Conservation (phyloP, 2,113 vertebrate genomes). For the Scartelaos histophorus region DNA sequence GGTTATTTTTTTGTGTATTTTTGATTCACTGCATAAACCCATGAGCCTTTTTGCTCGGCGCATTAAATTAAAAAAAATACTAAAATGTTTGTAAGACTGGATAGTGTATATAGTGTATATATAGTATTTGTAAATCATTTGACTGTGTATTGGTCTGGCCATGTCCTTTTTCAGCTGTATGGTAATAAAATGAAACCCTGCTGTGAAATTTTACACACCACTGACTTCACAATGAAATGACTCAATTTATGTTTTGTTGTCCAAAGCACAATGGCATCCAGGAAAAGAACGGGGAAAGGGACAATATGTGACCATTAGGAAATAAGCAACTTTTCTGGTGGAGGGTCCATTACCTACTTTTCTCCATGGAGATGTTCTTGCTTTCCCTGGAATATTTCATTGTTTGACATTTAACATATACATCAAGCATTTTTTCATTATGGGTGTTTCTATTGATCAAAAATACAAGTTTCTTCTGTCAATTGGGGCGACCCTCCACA, state of each 20-base stretch:
- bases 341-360: too few relatives aligned
- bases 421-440: too few relatives aligned
- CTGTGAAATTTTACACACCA: constrained; percentile 3
- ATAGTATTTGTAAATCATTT: not conserved
- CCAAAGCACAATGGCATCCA: not conserved
- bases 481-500: too few relatives aligned
- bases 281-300: not conserved
- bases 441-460: too few relatives aligned
- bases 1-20: constrained; percentile 1
- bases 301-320: not conserved
- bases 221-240: constrained; percentile 1
- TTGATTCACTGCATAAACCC: not conserved
- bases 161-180: constrained; percentile 1
- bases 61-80: too few relatives aligned
- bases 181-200: constrained; percentile 6
- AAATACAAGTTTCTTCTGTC: too few relatives aligned
- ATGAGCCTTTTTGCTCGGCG: too few relatives aligned
- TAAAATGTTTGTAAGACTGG: not conserved
- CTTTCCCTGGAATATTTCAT: too few relatives aligned
- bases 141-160: not conserved
- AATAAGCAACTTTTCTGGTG: too few relatives aligned
- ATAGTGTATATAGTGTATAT: not conserved
- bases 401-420: too few relatives aligned
- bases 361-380: too few relatives aligned
- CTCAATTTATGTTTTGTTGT: not conserved